Base-by-base conservation (phyloP, 1,140 invertebrate genomes). In the Phymastichus coffea region DNA sequence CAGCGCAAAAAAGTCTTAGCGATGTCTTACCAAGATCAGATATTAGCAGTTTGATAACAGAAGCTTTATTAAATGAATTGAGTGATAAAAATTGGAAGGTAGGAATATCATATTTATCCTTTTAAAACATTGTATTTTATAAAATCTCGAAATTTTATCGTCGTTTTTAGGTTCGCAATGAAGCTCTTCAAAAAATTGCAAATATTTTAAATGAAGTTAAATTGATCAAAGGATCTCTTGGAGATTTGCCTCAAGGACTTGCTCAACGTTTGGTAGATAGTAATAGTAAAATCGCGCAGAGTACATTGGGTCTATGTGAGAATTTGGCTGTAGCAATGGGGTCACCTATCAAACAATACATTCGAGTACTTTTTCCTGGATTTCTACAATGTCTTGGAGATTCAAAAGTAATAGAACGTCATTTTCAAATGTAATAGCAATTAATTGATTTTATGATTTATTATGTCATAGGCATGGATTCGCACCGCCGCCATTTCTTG, bases 1-100 rank as follows among this genome's bases (percentile, higher is more conserved):
- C 76, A 1, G 70, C 67, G 12, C 79, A 80, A 54, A 63, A 79
- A 17, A 88, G 85, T 68, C 80, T 87, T 6, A 81, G 85, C 52
- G 91, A 93, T 71, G 69, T 89, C 33, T 66, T 93, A 57, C 84
- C 90, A 8, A 79, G 92, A 30, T 85, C 88, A 10, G 94, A 97
- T 72, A 92, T 98, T 48, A 89, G 89, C 58, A 82, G 84, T n/a
- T 88, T 90, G 67, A 89, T 98, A 40, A 95, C 92, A 1, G 89
- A 93, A 57, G 74, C 85, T 1, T 75, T 97, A 0, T 75, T 97
- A 1, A 86, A 84, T 37, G 92, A 97, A 75, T 80, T 98, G 57
- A 82, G 84, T 23, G 94, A 97, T 76, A 97, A 96, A 78, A 95
- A 96, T 75, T 98, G 95, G 95, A 97, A 97, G 82, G 88, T 87